Conservation (phyloP, 2,113 vertebrate species). For the Carassius gibelio region DNA sequence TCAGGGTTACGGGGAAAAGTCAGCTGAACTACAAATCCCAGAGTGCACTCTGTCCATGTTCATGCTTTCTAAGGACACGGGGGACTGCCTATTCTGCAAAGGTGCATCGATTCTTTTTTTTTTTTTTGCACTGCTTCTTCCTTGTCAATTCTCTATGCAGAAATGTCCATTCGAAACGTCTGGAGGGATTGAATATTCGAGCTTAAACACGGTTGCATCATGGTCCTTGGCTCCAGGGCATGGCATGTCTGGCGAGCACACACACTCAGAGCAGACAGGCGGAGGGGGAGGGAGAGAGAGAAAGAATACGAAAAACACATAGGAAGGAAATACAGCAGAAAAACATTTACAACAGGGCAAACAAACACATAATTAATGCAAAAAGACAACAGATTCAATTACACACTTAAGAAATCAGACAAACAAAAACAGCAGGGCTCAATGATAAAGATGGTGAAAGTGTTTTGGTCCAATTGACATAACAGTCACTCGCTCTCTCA, state of each 20-base stretch:
- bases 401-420: background rate
- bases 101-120: conserved; percentile 47
- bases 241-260: conserved; percentile 30
- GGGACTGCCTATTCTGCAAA: conserved; percentile 11
- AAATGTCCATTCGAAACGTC: conserved; percentile 28
- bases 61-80: background rate
- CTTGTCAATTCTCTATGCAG: conserved; percentile 20
- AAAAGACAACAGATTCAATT: background rate
- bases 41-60: conserved; percentile 12
- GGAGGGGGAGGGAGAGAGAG: background rate
- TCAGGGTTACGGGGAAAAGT: background rate
- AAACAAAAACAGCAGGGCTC: background rate
- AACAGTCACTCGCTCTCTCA: background rate
- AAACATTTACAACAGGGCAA: background rate
- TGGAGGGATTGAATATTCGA: conserved; percentile 24
- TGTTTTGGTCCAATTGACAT: background rate
- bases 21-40: conserved; percentile 45
- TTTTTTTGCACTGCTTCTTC: conserved; percentile 2
- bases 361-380: background rate
- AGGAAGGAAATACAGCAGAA: background rate
- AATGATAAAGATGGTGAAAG: background rate
- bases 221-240: conserved; percentile 44
- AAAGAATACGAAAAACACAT: conserved; percentile 24
- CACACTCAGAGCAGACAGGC: background rate
- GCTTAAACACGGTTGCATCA: conserved; percentile 40